A percentile compares a stretch with the other conserved stretches of the same genome.
These are phyloP conservation scores for Holocentrus rufus DNA, from an alignment of 2,797 vertebrate species.

Conservation along the genomic window DNA sequence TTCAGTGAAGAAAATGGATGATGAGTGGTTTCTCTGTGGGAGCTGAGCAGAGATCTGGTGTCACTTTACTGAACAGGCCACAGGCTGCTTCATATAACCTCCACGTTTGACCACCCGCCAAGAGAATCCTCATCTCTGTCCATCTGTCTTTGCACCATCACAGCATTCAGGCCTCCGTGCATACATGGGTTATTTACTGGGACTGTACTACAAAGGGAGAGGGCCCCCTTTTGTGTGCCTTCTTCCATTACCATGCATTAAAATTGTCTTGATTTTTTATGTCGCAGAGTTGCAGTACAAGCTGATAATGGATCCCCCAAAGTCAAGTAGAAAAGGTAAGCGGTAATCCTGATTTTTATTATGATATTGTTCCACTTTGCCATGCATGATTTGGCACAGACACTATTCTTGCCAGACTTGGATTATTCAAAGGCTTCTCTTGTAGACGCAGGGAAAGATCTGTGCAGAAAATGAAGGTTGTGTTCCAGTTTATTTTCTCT, in stretches of 20 bases:
- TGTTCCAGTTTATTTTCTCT: background rate
- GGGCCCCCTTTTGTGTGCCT: background rate
- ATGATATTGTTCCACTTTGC: background rate
- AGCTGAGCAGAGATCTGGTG: constrained; percentile 60
- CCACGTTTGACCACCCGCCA: constrained; percentile 48
- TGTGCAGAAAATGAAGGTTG: background rate
- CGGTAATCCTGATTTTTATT: background rate
- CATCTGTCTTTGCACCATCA: constrained; percentile 28
- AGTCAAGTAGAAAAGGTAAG: constrained; percentile 78
- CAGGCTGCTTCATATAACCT: constrained; percentile 48
- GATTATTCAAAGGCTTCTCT: background rate
- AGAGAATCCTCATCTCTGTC: constrained; percentile 42
- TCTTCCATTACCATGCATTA: constrained; percentile 14
- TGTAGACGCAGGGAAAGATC: background rate
- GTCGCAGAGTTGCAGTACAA: constrained; percentile 86
- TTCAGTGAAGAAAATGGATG: constrained; percentile 50
- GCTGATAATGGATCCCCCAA: constrained; percentile 84
- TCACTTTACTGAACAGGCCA: constrained; percentile 61
- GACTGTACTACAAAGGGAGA: constrained; percentile 27
- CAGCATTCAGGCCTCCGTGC: constrained; percentile 18
- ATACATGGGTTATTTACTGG: constrained; percentile 13
- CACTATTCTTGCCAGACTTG: background rate
- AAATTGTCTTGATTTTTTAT: constrained; percentile 48
- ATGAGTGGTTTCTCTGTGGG: constrained; percentile 63
- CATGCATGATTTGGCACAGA: background rate